Evolutionary conservation across 1,140 invertebrate genomes (phyloP).

Genomic region (Probaryconus sp.): DNA sequence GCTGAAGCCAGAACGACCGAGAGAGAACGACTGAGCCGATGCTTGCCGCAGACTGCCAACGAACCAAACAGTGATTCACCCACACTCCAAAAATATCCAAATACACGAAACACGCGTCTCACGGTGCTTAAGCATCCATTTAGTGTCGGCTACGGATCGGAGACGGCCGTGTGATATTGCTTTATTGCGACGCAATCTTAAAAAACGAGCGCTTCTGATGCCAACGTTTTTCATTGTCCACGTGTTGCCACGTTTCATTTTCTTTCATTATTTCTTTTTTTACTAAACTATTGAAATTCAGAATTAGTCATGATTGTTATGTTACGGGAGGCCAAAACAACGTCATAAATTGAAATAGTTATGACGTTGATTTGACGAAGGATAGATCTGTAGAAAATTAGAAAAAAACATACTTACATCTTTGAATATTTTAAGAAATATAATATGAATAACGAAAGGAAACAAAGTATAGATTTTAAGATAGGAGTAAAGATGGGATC

Average conservation of each 20-base stretch:
- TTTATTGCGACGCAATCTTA: slow-evolving; percentile 14
- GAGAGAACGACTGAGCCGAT: slow-evolving; percentile 25
- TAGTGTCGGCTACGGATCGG: slow-evolving; percentile 26
- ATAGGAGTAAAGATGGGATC: no score
- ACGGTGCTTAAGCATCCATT: slow-evolving; percentile 60
- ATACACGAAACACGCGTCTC: slow-evolving; percentile 58
- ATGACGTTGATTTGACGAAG: no score
- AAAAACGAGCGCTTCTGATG: slow-evolving; percentile 1
- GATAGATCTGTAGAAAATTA: no score
- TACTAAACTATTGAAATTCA: neutral
- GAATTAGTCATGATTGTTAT: no score
- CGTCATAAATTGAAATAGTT: no score
- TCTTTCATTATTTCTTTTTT: neutral
- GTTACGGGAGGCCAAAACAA: no score
- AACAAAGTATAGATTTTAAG: no score
- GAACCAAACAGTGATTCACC: slow-evolving; percentile 75
- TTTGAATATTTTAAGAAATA: no score
- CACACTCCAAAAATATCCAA: slow-evolving; percentile 75
- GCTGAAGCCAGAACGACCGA: slow-evolving; percentile 35
- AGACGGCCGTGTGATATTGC: slow-evolving; percentile 16
- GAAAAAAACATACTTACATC: no score
- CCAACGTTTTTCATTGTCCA: slow-evolving; percentile 30
- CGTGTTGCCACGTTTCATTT: slow-evolving; percentile 6
- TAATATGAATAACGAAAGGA: no score
- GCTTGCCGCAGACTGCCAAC: slow-evolving; percentile 44